phyloP scores from a whole-genome alignment of 2,113 vertebrate species.

The Ptyas mucosa region DNA sequence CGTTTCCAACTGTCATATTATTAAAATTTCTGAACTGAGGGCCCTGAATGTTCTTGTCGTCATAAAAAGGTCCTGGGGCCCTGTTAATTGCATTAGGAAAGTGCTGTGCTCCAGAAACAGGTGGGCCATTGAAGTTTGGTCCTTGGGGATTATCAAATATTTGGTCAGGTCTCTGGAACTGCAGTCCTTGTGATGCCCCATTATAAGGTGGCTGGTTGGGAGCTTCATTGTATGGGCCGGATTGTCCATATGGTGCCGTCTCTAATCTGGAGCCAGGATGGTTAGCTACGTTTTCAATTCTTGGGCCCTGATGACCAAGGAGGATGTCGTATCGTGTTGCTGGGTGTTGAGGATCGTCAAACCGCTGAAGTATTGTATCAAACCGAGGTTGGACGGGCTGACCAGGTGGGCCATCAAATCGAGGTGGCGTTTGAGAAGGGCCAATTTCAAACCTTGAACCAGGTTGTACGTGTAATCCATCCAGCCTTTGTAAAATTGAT shows the following conservation, averaged over 20 bases:
- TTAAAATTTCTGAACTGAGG: slow-evolving; percentile 73
- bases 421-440: slow-evolving; percentile 69
- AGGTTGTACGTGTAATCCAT: slow-evolving; percentile 77
- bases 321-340: slow-evolving; percentile 74
- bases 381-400: slow-evolving; percentile 71
- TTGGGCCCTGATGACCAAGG: slow-evolving; percentile 71
- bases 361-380: slow-evolving; percentile 76
- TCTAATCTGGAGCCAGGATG: slow-evolving; percentile 76
- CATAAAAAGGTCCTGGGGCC: slow-evolving; percentile 79
- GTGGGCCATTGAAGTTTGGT: slow-evolving; percentile 80
- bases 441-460: slow-evolving; percentile 76
- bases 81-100: slow-evolving; percentile 72
- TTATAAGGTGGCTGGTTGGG: slow-evolving; percentile 73
- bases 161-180: slow-evolving; percentile 76
- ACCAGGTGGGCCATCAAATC: slow-evolving; percentile 68
- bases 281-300: slow-evolving; percentile 72
- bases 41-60: slow-evolving; percentile 75
- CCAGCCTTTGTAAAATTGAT: slow-evolving; percentile 75
- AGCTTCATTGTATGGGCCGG: slow-evolving; percentile 77
- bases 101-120: slow-evolving; percentile 71
- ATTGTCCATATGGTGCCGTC: slow-evolving; percentile 70
- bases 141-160: slow-evolving; percentile 74
- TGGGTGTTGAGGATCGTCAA: slow-evolving; percentile 75
- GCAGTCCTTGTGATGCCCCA: slow-evolving; percentile 71
- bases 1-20: slow-evolving; percentile 66